Evolutionary conservation across 2,797 vertebrate species (phyloP).

Genomic region (Decapterus maruadsi): DNA sequence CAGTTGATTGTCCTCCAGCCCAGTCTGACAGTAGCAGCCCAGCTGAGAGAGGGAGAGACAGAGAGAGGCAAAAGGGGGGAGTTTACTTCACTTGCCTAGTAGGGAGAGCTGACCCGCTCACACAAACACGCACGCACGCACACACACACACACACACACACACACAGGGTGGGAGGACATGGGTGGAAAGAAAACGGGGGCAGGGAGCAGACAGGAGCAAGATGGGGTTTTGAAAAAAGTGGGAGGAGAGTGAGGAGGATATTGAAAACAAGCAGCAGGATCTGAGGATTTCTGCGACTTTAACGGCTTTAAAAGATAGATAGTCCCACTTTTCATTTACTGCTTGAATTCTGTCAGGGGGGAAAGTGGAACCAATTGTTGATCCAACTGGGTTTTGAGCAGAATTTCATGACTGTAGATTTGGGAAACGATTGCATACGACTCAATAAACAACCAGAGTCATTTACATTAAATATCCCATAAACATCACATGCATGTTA

Average conservation of each 20-base stretch:
- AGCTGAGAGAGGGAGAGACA: conserved; percentile 63
- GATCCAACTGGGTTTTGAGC: background rate
- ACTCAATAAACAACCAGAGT: background rate
- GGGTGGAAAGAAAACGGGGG: conserved; percentile 76
- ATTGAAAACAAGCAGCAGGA: conserved; percentile 73
- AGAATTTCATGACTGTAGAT: background rate
- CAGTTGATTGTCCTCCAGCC: conserved; percentile 74
- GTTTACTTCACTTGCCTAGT: conserved; percentile 75
- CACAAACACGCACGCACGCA: conserved; percentile 49
- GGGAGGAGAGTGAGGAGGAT: conserved; percentile 63
- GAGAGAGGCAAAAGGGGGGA: conserved; percentile 58
- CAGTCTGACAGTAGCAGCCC: conserved; percentile 78
- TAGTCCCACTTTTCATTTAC: conserved; percentile 29
- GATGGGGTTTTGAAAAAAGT: conserved; percentile 63
- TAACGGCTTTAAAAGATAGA: conserved; percentile 21
- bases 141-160: conserved; percentile 43
- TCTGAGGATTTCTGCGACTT: conserved; percentile 44
- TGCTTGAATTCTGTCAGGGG: conserved; percentile 14
- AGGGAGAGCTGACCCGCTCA: conserved; percentile 64
- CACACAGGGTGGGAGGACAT: conserved; percentile 52
- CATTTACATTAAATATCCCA: background rate
- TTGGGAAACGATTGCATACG: background rate
- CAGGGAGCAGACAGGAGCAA: conserved; percentile 71
- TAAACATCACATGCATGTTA: background rate
- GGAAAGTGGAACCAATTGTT: conserved; percentile 3